Evolutionary conservation across 2,888 invertebrate species (phyloP).

Genomic region (Linnaemya tessellans): DNA sequence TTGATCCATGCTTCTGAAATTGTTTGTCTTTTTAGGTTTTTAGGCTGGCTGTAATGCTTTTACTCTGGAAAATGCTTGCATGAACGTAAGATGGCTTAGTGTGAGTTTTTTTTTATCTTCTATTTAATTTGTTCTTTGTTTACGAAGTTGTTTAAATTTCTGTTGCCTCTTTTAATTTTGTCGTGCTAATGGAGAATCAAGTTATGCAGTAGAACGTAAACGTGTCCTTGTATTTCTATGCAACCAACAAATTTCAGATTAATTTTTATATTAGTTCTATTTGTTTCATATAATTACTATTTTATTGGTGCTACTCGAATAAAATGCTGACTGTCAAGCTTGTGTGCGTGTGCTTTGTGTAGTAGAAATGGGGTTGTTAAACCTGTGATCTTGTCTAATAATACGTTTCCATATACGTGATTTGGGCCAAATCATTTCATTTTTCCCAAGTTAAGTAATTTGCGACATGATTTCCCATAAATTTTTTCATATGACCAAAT

Average conservation of each 20-base stretch:
- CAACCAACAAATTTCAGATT: constrained; percentile 37
- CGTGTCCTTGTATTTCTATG: not conserved
- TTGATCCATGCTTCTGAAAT: constrained; percentile 20
- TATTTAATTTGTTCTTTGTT: constrained; percentile 74
- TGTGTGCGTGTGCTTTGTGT: too few relatives aligned
- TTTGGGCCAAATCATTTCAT: too few relatives aligned
- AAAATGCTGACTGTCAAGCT: too few relatives aligned
- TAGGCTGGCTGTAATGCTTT: constrained; percentile 34
- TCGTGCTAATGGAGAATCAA: constrained; percentile 63
- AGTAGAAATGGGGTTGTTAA: too few relatives aligned
- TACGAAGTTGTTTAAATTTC: constrained; percentile 79
- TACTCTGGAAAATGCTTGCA: constrained; percentile 14
- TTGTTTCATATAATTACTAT: too few relatives aligned
- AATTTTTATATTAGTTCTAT: not conserved
- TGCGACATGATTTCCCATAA: too few relatives aligned
- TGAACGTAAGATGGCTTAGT: constrained; percentile 51
- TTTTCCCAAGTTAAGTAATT: too few relatives aligned
- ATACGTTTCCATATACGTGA: too few relatives aligned
- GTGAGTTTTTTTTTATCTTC: constrained; percentile 40
- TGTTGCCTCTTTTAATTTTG: constrained; percentile 79
- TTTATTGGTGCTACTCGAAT: too few relatives aligned
- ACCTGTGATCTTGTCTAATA: too few relatives aligned
- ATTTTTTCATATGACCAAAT: too few relatives aligned
- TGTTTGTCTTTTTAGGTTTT: constrained; percentile 16
- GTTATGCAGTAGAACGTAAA: constrained; percentile 12